Evolutionary conservation across 2,888 invertebrate genomes (phyloP), one percentile per base, ranked within the genome.

Genomic region (Axea sp.): DNA sequence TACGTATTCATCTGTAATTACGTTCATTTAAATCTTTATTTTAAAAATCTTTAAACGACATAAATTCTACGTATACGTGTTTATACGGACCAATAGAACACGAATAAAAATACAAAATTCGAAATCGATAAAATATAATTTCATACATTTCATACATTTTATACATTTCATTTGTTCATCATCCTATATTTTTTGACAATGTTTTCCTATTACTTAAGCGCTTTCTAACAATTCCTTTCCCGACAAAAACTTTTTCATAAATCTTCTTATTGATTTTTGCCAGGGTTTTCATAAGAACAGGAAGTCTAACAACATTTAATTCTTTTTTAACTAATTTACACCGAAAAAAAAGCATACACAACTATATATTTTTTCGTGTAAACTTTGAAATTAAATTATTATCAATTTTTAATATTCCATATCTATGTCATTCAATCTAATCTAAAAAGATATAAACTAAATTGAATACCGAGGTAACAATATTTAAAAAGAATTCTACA

Each of bases 91-190:
- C n/a, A n/a, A 65, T 53, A 45, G 35, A 55, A 45, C 37, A 1
- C 33, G 30, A 65, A 65, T 55, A 55, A 53, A 53, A 53, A 65
- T 64, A 53, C 43, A 64, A 53, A 53, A 64, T 19, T 43, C 43
- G 11, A 31, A 7, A 35, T 64, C 49, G 19, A 53, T 17, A 65
- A 55, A 65, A 65, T 65, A 55, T 65, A 53, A 64, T n/a, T n/a
- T n/a, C n/a, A n/a, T n/a, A n/a, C n/a, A n/a, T n/a, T n/a, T n/a
- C n/a, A n/a, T n/a, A n/a, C n/a, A n/a, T n/a, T n/a, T n/a, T n/a
- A 26, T 62, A 62, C 30, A 64, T 26, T 51, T 51, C 9, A 51
- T 64, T 41, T 51, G 3, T 39, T 62, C 7, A 31, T 41, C 14
- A 33, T 30, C 12, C n/a, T 11, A 17, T 30, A 26, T 7, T 39